Evolutionary conservation across 2,888 invertebrate genomes (phyloP).

Genomic region (Odontocolon sp.): DNA sequence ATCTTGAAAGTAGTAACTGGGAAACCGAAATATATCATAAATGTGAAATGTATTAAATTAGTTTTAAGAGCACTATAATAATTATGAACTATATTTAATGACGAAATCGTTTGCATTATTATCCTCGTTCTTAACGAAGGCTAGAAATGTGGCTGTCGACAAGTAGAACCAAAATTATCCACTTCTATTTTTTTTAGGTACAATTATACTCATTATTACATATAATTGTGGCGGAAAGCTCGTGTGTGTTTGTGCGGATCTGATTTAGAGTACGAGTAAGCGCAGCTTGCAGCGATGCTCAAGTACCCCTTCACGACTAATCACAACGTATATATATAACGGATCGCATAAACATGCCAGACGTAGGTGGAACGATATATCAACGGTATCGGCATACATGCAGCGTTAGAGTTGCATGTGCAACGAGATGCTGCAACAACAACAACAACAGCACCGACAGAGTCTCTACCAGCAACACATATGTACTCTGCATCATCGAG

Average conservation of each 20-base stretch:
- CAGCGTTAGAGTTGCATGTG: constrained; percentile 50
- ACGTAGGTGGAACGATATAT: constrained; percentile 59
- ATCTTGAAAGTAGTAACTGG: no score
- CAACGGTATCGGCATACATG: constrained; percentile 60
- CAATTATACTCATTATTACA: background rate
- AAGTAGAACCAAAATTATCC: no score
- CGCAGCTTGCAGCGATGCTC: constrained; percentile 9
- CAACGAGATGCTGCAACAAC: constrained; percentile 34
- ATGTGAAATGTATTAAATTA: no score
- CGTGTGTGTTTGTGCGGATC: constrained; percentile 2
- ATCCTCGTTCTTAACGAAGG: no score
- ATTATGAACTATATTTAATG: no score
- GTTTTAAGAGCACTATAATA: no score
- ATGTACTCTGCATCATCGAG: constrained; percentile 61
- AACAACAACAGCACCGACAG: background rate
- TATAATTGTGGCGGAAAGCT: background rate
- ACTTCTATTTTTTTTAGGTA: background rate
- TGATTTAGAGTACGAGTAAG: background rate
- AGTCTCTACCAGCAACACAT: constrained; percentile 31
- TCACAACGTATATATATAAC: constrained; percentile 12
- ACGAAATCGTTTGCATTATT: no score
- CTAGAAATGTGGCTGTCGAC: no score
- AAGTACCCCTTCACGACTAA: constrained; percentile 37
- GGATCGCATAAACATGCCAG: constrained; percentile 60
- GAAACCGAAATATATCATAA: no score